These are phyloP conservation scores for Coecobrya sp. DNA, from an alignment of 2,888 invertebrate genomes.

Conservation along the genomic window DNA sequence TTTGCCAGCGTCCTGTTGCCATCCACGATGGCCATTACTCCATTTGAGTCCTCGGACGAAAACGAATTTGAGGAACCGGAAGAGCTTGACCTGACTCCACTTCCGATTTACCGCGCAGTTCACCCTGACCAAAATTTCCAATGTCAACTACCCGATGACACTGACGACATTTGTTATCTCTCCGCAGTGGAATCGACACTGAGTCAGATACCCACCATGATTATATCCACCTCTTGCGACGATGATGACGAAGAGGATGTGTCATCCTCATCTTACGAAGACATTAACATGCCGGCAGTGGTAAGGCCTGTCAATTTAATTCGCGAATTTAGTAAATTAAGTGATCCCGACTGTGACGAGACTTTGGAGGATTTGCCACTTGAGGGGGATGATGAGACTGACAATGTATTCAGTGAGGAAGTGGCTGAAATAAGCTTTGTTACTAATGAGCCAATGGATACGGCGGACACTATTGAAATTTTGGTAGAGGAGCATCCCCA, in stretches of 20 bases:
- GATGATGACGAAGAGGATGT: conserved; percentile 16
- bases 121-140: conserved; percentile 39
- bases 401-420: conserved; percentile 62
- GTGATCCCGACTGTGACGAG: conserved; percentile 63
- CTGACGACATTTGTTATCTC: conserved; percentile 70
- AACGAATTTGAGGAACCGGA: conserved; percentile 76
- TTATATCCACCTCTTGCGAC: neutral
- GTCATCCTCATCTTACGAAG: conserved; percentile 81
- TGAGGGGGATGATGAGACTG: conserved; percentile 51
- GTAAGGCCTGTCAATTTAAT: conserved; percentile 78
- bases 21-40: conserved; percentile 5
- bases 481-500: conserved; percentile 69
- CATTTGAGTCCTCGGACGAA: conserved; percentile 80
- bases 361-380: neutral
- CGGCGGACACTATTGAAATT: conserved; percentile 63
- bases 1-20: conserved; percentile 51
- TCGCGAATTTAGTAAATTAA: conserved; percentile 64
- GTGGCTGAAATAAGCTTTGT: conserved; percentile 67
- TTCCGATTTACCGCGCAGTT: conserved; percentile 38
- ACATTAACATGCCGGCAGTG: conserved; percentile 69
- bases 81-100: neutral
- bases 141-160: neutral
- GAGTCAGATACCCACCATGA: conserved; percentile 52
- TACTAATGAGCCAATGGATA: conserved; percentile 59
- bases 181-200: conserved; percentile 55